These are phyloP conservation scores for Diadromus collaris DNA, from an alignment of 2,888 invertebrate species.

Conservation along the genomic window DNA sequence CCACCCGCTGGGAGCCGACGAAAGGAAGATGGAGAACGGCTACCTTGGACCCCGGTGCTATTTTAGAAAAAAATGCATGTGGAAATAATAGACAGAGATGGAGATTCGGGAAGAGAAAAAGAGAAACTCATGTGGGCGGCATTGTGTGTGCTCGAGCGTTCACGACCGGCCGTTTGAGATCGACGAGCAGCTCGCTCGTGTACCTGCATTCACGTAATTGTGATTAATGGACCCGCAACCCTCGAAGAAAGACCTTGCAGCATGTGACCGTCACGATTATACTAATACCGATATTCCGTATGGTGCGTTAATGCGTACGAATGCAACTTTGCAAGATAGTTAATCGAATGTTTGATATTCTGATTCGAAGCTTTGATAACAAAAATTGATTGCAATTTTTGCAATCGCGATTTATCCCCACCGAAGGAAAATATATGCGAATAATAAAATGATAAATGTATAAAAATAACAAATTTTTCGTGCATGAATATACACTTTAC, in stretches of 20 bases:
- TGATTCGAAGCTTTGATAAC: background rate
- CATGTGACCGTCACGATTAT: slow-evolving; percentile 66
- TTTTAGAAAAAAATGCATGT: slow-evolving; percentile 18
- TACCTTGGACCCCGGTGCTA: slow-evolving; percentile 1
- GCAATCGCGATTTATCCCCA: background rate
- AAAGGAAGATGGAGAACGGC: slow-evolving; percentile 53
- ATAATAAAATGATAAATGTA: background rate
- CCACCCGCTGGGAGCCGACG: slow-evolving; percentile 66
- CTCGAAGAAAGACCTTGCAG: slow-evolving; percentile 63
- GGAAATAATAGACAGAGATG: slow-evolving; percentile 27
- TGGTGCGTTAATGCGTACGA: background rate
- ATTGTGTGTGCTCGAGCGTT: slow-evolving; percentile 67
- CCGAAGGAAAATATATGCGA: background rate
- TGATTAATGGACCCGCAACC: slow-evolving; percentile 75
- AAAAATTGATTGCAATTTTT: background rate
- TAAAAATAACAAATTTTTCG: too few relatives aligned
- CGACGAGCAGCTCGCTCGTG: slow-evolving; percentile 58
- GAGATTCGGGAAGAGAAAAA: slow-evolving; percentile 15
- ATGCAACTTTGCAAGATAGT: background rate
- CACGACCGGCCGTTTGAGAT: slow-evolving; percentile 55
- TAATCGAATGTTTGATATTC: slow-evolving; percentile 4
- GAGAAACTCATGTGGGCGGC: slow-evolving; percentile 68
- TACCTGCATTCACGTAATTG: slow-evolving; percentile 78
- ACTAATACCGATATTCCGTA: slow-evolving; percentile 15
- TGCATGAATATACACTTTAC: too few relatives aligned